Percentiles rank a stretch among this genome's conserved stretches.
Conservation (phyloP, 1,140 invertebrate species). For the Sinella curviseta region DNA sequence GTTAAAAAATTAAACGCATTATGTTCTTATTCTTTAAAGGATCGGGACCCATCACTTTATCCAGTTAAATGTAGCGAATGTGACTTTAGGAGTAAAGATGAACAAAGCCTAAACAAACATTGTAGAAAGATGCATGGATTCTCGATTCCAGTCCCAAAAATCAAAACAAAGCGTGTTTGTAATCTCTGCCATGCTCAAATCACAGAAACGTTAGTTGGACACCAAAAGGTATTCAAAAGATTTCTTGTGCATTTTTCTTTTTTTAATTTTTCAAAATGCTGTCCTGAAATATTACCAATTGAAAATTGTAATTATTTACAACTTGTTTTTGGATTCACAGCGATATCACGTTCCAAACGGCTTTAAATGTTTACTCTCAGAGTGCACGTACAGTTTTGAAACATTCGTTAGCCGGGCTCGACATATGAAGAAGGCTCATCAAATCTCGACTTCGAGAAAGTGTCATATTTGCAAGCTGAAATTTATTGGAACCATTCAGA, state of each 20-base stretch:
- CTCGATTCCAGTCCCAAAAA: not conserved
- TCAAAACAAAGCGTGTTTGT: not conserved
- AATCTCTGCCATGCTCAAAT: not conserved
- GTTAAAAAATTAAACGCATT: too few relatives aligned
- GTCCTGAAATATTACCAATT: not conserved
- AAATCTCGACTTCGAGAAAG: too few relatives aligned
- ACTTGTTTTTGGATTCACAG: not conserved
- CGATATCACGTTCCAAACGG: constrained; percentile 5
- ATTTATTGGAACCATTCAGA: not conserved
- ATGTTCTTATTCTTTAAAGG: not conserved
- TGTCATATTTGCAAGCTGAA: not conserved
- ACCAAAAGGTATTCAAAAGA: not conserved
- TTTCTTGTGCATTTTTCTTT: too few relatives aligned
- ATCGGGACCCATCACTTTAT: not conserved
- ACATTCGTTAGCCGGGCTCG: not conserved
- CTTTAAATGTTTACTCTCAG: not conserved
- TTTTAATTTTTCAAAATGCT: too few relatives aligned
- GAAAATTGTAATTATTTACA: not conserved
- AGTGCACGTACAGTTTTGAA: not conserved
- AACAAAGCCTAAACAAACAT: not conserved
- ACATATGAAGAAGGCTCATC: not conserved
- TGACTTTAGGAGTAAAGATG: not conserved
- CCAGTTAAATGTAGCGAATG: not conserved
- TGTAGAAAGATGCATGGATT: constrained; percentile 2
- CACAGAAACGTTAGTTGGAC: not conserved